Evolutionary conservation across 2,797 vertebrate genomes (phyloP), one percentile per base, ranked within the genome.

Genomic region (Sebastes diaconus): DNA sequence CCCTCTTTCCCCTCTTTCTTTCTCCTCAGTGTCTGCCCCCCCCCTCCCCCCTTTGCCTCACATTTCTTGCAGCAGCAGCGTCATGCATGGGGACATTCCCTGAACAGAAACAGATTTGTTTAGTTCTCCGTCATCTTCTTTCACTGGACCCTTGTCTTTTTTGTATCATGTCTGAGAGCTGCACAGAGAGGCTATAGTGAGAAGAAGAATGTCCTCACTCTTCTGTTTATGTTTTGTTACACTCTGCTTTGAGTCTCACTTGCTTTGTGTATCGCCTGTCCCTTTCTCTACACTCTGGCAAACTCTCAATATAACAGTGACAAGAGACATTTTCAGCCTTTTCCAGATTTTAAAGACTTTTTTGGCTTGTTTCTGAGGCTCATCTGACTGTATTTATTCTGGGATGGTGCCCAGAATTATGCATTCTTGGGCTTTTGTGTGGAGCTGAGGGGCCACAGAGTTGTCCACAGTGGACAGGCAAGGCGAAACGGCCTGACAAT

Each of bases 51-150:
- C 8, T 13, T 64, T 2, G 29, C 79, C 73, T 77, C 83, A 74
- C 72, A 75, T 88, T 84, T 88, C 79, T 88, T 75, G 70, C 83
- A 61, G 67, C 83, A 61, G 67, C 79, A 79, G 81, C 32, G 84
- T 93, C 93, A 92, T 90, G 91, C 92, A 93, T 92, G 91, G 90
- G 86, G 93, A 84, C 83, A 81, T 92, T 93, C 86, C 75, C 59
- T 91, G 90, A 95, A 95, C 94, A 95, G 88, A 88, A 94, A 93
- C 94, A 94, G 91, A 94, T 95, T 95, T 90, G 91, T 94, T 94
- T 90, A 81, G 91, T 81, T 88, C 64, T 54, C 84, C 20, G 54
- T 91, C 90, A 74, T 90, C 88, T 90, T 92, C 84, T 88, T 90
- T 91, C 87, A 83, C 57, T 73, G 81, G 80, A 87, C 82, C 83